Conservation (phyloP, 2,113 vertebrate species). For the Toxostoma redivivum region DNA sequence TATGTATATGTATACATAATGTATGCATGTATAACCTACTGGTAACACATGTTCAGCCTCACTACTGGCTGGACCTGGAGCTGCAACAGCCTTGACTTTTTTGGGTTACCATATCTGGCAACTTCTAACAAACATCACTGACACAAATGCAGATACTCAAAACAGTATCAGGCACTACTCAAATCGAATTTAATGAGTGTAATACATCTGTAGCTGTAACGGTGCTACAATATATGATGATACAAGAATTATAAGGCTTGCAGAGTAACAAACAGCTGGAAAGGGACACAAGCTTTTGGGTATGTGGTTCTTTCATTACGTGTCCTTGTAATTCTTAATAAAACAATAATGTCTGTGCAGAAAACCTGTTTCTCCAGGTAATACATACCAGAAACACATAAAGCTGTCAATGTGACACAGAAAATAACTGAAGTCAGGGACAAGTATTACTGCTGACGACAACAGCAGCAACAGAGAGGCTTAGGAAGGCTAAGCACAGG, state of each 20-base stretch:
- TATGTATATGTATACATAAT: background rate
- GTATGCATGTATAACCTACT: background rate
- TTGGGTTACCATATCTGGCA: background rate
- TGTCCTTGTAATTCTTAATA: background rate
- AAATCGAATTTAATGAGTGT: background rate
- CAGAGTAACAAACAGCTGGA: background rate
- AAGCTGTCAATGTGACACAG: background rate
- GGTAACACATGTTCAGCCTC: background rate
- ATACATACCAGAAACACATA: background rate
- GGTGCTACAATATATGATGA: background rate
- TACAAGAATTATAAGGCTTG: background rate
- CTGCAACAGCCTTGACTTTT: background rate
- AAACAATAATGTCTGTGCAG: background rate
- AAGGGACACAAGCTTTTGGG: background rate
- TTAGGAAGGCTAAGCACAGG: background rate
- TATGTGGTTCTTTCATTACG: rapidly evolving
- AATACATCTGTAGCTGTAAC: background rate
- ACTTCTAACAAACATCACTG: background rate
- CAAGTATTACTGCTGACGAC: background rate
- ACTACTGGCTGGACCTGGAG: background rate
- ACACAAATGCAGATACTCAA: background rate
- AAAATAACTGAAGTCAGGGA: background rate
- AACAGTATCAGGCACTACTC: background rate
- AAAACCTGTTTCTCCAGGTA: background rate
- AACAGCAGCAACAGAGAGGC: background rate